Evolutionary conservation across 2,113 vertebrate genomes (phyloP), one percentile per base, ranked within the genome.

Genomic region (Gobio gobio): DNA sequence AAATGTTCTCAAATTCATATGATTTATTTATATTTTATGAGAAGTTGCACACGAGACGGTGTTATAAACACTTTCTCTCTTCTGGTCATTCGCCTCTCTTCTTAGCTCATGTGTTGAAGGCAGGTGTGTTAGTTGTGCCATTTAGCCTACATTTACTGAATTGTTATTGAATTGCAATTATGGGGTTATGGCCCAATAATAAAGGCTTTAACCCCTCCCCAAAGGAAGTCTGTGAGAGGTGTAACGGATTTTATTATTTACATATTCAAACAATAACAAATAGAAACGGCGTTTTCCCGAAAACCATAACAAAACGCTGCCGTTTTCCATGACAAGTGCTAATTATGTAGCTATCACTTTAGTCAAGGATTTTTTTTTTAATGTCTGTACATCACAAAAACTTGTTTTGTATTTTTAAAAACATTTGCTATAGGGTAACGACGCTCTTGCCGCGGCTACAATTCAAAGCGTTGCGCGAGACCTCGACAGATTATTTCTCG

Each of bases 1-100:
- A 61, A 26, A 79, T 45, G 22, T 80, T 47, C 78, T 80, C 78
- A 80, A 64, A 80, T 80, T 63, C 58, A 64, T 59, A 80, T 80
- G 2, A 64, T 63, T 80, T 45, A 80, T 80, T 80, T 8, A 80
- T 64, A 9, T 20, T 45, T 45, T 61, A n/a, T 80, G 77, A 5
- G 22, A 61, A 43, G 12, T 59, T 78, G 36, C 54, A 3, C 36
- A 24, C 26, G 58, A 47, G 58, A 45, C 43, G 24, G 43, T 26
- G 43, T 43, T 74, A 49, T 24, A 49, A 49, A 16, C 72, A 6
- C 59, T 29, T 49, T 80, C 43, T 47, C 78, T 66, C 18, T 26
- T 66, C 43, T 13, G 36, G 22, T 16, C 59, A 20, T 16, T 14
- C 13, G 54, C 4, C 18, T 49, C 47, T 75, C 47, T 75, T 29